Conservation (phyloP, 1,140 invertebrate genomes). For the Drosophila pseudoananassae region DNA sequence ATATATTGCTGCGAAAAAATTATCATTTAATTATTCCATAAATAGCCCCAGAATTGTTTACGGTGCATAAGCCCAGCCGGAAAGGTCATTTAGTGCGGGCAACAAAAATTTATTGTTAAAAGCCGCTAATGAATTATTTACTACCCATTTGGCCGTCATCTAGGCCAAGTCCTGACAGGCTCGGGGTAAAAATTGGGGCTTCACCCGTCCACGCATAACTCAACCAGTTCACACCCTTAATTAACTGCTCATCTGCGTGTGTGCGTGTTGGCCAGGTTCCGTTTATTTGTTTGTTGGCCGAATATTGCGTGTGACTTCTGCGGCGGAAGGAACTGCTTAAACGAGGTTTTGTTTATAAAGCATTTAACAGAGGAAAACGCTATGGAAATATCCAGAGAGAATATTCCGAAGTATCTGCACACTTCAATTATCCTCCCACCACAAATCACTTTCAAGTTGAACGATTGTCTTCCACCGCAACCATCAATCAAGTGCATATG, state of each 20-base stretch:
- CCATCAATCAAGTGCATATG: constrained; percentile 74
- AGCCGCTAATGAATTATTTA: constrained; percentile 83
- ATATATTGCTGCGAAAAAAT: background rate
- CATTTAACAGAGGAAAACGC: constrained; percentile 65
- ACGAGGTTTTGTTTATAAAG: constrained; percentile 69
- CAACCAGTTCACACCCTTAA: constrained; percentile 83
- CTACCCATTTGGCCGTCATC: constrained; percentile 64
- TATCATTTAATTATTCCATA: background rate
- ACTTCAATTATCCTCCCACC: constrained; percentile 23
- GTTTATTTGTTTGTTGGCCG: constrained; percentile 20
- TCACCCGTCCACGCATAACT: constrained; percentile 67
- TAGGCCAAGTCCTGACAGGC: constrained; percentile 32
- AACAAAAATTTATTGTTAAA: constrained; percentile 81
- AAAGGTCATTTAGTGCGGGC: constrained; percentile 45
- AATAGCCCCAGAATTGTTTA: background rate
- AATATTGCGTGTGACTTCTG: constrained; percentile 56
- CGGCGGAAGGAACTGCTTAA: constrained; percentile 49
- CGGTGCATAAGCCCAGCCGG: constrained; percentile 6
- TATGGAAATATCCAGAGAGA: constrained; percentile 4
- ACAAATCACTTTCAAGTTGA: constrained; percentile 49
- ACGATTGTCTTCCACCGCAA: constrained; percentile 40
- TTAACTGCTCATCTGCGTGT: constrained; percentile 60
- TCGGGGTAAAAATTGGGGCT: constrained; percentile 25
- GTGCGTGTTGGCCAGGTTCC: constrained; percentile 67
- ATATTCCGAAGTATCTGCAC: constrained; percentile 5